Evolutionary conservation across 2,113 vertebrate species (phyloP).

Genomic region (Heterotis niloticus): DNA sequence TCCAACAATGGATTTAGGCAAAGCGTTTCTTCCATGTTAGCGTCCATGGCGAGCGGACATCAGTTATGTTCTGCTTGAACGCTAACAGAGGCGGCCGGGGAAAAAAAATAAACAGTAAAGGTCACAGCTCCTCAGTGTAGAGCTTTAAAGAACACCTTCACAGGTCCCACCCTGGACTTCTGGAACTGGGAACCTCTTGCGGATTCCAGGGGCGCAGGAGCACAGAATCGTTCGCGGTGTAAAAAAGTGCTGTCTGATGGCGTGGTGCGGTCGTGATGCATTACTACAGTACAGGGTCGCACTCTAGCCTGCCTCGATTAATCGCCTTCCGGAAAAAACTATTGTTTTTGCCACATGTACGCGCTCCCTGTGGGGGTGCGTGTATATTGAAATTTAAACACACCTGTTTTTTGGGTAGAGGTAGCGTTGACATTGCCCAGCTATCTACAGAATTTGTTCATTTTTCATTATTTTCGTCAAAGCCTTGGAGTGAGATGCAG

Average conservation of each 20-base stretch:
- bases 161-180: background rate
- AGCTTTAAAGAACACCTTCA: too few relatives aligned
- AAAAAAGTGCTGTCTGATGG: background rate
- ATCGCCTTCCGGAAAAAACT: conserved; percentile 24
- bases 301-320: conserved; percentile 22
- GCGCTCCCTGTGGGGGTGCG: conserved; percentile 19
- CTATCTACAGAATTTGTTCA: conserved; percentile 21
- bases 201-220: background rate
- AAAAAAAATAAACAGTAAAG: too few relatives aligned
- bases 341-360: conserved; percentile 13
- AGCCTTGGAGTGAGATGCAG: background rate
- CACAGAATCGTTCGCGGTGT: background rate
- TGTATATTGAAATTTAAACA: conserved; percentile 24
- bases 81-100: background rate
- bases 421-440: conserved; percentile 19
- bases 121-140: too few relatives aligned
- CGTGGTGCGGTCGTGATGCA: conserved; percentile 10
- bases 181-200: background rate
- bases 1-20: background rate
- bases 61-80: too few relatives aligned
- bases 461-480: conserved; percentile 23
- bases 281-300: background rate
- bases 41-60: too few relatives aligned
- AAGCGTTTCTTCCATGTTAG: too few relatives aligned
- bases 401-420: conserved; percentile 7